Evolutionary conservation across 2,888 invertebrate species (phyloP), one percentile per base, ranked within the genome.

Genomic region (Tholera decimalis): DNA sequence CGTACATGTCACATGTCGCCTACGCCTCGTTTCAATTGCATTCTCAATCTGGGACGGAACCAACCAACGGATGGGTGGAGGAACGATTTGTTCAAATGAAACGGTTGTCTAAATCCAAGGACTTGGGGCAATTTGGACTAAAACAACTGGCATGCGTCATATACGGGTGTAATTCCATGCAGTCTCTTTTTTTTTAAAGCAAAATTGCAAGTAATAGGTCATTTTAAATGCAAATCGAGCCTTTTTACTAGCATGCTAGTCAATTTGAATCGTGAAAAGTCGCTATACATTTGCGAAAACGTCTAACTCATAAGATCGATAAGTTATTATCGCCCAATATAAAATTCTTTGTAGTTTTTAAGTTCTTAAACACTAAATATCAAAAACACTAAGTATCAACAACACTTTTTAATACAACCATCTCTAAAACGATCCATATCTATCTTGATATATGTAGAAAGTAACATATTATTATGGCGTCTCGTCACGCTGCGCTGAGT

Each of bases 21-120:
- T 54, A 74, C 74, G 26, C 46, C 63, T 77, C 73, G 65, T 56
- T 73, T 73, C 74, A 78, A 74, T 74, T 73, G 67, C 74, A 78
- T 66, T 78, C 74, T 62, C 56, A 47, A 77, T 77, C 55, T 62
- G 77, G 39, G 22, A 56, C 71, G 49, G 71, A 70, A 56, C 51
- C 22, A 33, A 13, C 20, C 2, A 30, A 37, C 47, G 55, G 49
- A 64, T 53, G 46, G 41, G 53, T 73, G 47, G 51, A 28, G 5
- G 46, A 33, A 6, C 65, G 24, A 33, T 66, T 72, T 72, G 62
- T 72, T 39, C 63, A 18, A 62, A 66, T 66, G 7, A 46, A 71
- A 26, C 30, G 1, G 11, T 18, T n/a, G 39, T 18, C 18, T 66
- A 9, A 47, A 72, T 28, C 41, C 72, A 72, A 62, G 47, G 39